These are phyloP conservation scores for Cosmopolites sordidus DNA, from an alignment of 2,888 invertebrate genomes.

Conservation along the genomic window DNA sequence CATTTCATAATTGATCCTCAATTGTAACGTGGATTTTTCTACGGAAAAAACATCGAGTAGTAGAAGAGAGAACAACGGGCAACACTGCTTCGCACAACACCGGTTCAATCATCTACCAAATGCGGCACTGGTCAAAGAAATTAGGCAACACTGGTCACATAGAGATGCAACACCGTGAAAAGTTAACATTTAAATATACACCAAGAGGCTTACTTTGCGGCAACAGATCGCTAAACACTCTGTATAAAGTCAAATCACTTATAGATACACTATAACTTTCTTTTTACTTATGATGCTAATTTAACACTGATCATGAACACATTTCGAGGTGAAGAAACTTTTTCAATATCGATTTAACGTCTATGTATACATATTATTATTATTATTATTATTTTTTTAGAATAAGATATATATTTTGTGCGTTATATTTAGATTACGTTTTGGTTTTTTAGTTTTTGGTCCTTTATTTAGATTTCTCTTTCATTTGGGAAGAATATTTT, in stretches of 20 bases:
- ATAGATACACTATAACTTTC: neutral
- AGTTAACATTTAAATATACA: slow-evolving; percentile 18
- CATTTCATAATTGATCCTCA: slow-evolving; percentile 27
- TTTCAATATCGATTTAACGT: neutral
- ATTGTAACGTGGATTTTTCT: slow-evolving; percentile 26
- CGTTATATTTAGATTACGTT: neutral
- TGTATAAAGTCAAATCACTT: neutral
- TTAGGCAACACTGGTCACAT: slow-evolving; percentile 14
- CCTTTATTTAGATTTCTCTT: neutral
- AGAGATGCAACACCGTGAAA: slow-evolving; percentile 13
- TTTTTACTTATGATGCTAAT: too few species aligned
- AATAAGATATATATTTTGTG: neutral
- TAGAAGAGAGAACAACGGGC: slow-evolving; percentile 19
- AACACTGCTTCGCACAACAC: slow-evolving; percentile 6
- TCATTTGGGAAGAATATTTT: too few species aligned
- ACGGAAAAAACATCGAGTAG: slow-evolving; percentile 23
- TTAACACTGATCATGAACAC: neutral
- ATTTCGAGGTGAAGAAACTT: neutral
- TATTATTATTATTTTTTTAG: too few species aligned
- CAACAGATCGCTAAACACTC: neutral
- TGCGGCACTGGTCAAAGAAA: slow-evolving; percentile 9
- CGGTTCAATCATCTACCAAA: slow-evolving; percentile 1
- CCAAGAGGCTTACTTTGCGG: slow-evolving; percentile 17
- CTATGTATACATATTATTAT: too few species aligned
- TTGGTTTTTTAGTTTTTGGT: neutral